Evolutionary conservation across 2,113 vertebrate genomes (phyloP), one percentile per base, ranked within the genome.

Genomic region (Indicator indicator): DNA sequence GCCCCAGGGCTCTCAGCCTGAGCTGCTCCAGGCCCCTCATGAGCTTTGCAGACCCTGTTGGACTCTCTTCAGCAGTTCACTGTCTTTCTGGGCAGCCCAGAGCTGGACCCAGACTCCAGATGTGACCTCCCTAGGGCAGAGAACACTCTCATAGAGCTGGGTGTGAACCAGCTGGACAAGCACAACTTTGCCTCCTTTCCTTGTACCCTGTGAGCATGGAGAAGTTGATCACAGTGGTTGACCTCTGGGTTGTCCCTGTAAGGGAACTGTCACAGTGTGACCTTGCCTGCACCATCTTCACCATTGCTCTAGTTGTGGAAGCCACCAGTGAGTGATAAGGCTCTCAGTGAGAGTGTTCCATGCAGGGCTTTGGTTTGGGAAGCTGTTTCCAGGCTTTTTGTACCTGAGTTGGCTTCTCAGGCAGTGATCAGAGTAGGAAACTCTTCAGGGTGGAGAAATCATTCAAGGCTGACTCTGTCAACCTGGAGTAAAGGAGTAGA

Each of bases 141-240:
- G 50, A 52, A 52, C 50, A 24, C 50, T 24, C 50, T 12, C 50
- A 12, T 13, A 24, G 50, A 12, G 50, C 50, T 52, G 50, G 50
- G 23, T 11, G 20, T 11, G 48, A 23, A 23, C 9, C 48, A 38
- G 46, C 4, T 4, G 15, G 23, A 6, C 0, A 3, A 44, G 27
- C 12, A 6, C 9, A 68, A 40, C 26, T 16, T 58, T 36, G 38
- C 4, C 2, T 0, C 1, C 50, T 36, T n/a, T 26, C 42, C 23
- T 18, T 8, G 24, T 10, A 2, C 15, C 3, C 42, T 0, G 0
- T 3, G 68, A 27, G 36, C 16, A 2, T 2, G 20, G 17, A 26
- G 73, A 15, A 52, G 42, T 27, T 0, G 4, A 16, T 17, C 23
- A 3, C 0, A 1, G 21, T 28, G 36, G 55, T 5, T 55, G 71